Evolutionary conservation across 2,113 vertebrate genomes (phyloP), one percentile per base, ranked within the genome.

Genomic region (Pelecanus crispus): DNA sequence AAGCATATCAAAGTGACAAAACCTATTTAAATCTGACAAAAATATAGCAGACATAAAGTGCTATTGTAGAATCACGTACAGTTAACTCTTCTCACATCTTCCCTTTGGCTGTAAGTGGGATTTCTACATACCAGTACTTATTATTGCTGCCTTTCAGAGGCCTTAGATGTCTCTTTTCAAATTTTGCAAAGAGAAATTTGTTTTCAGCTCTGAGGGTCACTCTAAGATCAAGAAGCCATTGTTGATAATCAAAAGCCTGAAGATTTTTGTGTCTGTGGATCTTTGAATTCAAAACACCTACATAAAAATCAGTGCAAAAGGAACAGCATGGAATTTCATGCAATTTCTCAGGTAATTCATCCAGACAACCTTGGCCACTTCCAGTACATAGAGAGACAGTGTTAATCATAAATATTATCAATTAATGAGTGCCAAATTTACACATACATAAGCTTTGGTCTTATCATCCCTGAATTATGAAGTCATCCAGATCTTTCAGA

Each of bases 201-300:
- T 96, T 96, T 96, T 88, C 68, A 75, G 61, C 36, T 93, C 88
- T 70, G 44, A 95, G 44, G 77, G 84, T 50, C 59, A 47, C 28
- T 75, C 17, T 36, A 28, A 72, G 49, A 88, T 65, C 86, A 88
- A 84, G 80, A 88, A 62, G 24, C 19, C 42, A 45, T 15, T 55
- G 25, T 2, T 81, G 66, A 89, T 88, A 96, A 95, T 71, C 29
- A 56, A 93, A 96, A 88, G 86, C 34, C 32, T 13, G 7, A 84
- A 86, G 52, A 31, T 86, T 77, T 93, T 61, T 65, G 10, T 49
- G 32, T 34, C 59, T 86, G 55, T 42, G 40, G 38, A 67, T 67
- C 34, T 94, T 63, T 90, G 71, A 34, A 61, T 90, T 92, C 59
- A 56, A 68, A 94, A 94, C 9, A 67, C 31, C 44, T 52, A 26